Evolutionary conservation across 2,113 vertebrate genomes (phyloP), one percentile per base, ranked within the genome.

Genomic region (Ophiodon elongatus): DNA sequence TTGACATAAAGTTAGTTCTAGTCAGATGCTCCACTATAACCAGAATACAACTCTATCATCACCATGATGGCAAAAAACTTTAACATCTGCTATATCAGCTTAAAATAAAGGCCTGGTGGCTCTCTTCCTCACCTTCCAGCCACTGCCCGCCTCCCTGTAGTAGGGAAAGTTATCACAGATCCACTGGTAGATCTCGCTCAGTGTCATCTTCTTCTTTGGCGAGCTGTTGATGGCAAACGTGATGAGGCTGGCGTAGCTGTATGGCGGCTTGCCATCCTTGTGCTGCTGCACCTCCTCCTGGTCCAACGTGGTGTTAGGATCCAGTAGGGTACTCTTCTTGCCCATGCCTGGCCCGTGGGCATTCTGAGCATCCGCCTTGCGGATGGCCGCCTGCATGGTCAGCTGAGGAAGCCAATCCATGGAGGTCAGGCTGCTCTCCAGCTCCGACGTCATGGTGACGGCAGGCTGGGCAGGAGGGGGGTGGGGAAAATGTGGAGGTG

Each of bases 361-460:
- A 85, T 96, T 96, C 88, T 97, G 96, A 84, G 96, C 94, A 64
- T 97, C 97, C 4, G 96, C 95, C 89, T 97, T 97, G 79, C 97
- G 97, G 83, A 97, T 97, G 91, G 97, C 97, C 27, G 97, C 97
- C 94, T 97, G 96, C 96, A 98, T 97, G 88, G 97, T 97, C 75
- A 98, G 95, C 94, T 97, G 96, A 81, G 97, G 97, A 86, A 97
- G 96, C 97, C 97, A 97, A 92, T 98, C 97, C 97, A 97, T 97
- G 94, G 97, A 97, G 88, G 97, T 97, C 89, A 98, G 89, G 94
- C 97, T 97, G 94, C 97, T 98, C 94, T 98, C 97, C 95, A 97
- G 96, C 96, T 98, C 97, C 92, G 97, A 97, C 90, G 97, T 97
- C 97, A 97, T 98, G 94, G 92, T 86, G 91, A 92, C 91, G 86